Conservation (phyloP, 2,113 vertebrate genomes). For the Lagopus leucura region DNA sequence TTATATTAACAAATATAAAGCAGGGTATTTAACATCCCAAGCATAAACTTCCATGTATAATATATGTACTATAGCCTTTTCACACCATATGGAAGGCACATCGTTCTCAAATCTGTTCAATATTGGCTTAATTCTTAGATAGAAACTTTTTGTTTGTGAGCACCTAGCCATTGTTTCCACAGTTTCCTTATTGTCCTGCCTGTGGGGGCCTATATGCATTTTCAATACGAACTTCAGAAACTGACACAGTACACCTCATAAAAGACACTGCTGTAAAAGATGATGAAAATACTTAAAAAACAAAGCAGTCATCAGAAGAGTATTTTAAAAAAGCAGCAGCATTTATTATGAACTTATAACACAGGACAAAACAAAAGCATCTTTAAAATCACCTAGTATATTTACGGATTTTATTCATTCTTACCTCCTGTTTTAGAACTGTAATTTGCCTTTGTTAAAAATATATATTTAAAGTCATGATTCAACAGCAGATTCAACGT, state of each 20-base stretch:
- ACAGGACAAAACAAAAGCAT: background rate
- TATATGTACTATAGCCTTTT: background rate
- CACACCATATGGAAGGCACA: background rate
- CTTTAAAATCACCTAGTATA: background rate
- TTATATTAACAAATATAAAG: background rate
- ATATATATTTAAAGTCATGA: background rate
- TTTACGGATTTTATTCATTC: background rate
- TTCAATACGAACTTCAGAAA: background rate
- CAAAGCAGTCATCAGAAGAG: background rate
- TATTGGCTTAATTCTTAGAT: background rate
- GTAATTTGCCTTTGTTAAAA: background rate
- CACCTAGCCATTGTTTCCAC: background rate
- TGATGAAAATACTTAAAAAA: background rate
- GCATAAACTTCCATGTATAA: background rate
- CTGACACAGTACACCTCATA: background rate
- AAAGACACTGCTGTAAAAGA: background rate
- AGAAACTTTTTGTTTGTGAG: background rate
- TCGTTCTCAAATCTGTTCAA: background rate
- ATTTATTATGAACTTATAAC: conserved; percentile 40
- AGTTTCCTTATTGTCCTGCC: background rate
- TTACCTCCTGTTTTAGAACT: background rate
- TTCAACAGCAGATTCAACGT: background rate
- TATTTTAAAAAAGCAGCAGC: background rate
- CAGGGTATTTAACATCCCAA: background rate
- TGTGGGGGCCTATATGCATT: accelerated